These are phyloP conservation scores for Eueides isabella DNA, from an alignment of 1,140 invertebrate genomes.

Conservation along the genomic window DNA sequence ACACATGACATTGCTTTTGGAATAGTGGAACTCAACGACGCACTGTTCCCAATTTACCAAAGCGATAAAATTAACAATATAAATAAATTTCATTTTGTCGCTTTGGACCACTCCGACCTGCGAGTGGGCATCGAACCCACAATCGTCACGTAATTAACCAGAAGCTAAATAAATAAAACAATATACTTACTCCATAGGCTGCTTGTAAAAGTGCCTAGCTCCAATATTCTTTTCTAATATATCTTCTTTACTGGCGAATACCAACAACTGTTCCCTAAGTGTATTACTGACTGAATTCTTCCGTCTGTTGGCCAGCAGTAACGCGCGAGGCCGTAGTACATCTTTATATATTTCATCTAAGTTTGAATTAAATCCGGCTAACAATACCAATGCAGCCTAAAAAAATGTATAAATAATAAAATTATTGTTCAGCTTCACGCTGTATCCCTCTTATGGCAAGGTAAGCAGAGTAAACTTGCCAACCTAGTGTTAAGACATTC, in stretches of 20 bases:
- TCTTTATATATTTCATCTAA: constrained; percentile 52
- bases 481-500: no score
- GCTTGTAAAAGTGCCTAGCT: constrained; percentile 57
- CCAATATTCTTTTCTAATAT: constrained; percentile 56
- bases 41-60: no score
- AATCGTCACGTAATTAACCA: no score
- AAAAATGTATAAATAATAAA: constrained; percentile 31
- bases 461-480: no score
- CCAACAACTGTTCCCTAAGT: constrained; percentile 25
- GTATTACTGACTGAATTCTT: constrained; percentile 33
- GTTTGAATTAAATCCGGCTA: constrained; percentile 58
- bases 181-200: constrained; percentile 64
- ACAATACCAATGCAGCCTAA: constrained; percentile 58
- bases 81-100: no score
- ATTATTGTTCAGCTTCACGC: background rate
- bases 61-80: no score
- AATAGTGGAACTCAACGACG: no score
- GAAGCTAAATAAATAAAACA: background rate
- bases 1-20: no score
- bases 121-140: no score
- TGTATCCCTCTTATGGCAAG: no score
- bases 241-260: constrained; percentile 31
- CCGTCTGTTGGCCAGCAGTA: constrained; percentile 43
- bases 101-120: no score
- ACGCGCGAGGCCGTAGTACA: constrained; percentile 52